Evolutionary conservation across 2,888 invertebrate genomes (phyloP).

Genomic region (Nephrocerus scutellatus): DNA sequence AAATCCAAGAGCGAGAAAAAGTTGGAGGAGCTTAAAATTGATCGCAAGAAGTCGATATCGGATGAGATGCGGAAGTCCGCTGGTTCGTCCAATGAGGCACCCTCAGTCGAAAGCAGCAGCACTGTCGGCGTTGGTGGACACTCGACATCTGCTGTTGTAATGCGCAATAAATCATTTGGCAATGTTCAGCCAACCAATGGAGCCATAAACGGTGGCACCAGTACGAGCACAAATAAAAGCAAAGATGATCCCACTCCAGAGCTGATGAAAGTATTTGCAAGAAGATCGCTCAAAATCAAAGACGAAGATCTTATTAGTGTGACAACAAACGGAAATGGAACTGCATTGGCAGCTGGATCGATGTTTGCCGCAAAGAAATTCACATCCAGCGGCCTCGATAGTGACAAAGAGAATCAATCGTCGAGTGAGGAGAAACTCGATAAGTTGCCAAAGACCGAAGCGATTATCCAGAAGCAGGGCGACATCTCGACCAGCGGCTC

Average conservation of each 20-base stretch:
- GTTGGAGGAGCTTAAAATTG: constrained; percentile 35
- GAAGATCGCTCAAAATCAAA: constrained; percentile 73
- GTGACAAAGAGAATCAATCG: constrained; percentile 66
- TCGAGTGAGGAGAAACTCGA: constrained; percentile 50
- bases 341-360: constrained; percentile 47
- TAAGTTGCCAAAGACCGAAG: constrained; percentile 39
- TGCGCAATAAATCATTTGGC: constrained; percentile 45
- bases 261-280: constrained; percentile 73
- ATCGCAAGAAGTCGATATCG: constrained; percentile 38
- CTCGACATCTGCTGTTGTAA: constrained; percentile 31
- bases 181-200: constrained; percentile 21
- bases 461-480: constrained; percentile 25
- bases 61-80: constrained; percentile 34
- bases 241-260: constrained; percentile 66
- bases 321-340: constrained; percentile 22
- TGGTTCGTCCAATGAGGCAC: too few relatives aligned
- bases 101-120: too few relatives aligned
- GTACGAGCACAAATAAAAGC: constrained; percentile 15
- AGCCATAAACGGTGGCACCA: constrained; percentile 14
- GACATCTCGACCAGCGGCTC: too few relatives aligned
- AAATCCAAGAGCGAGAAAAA: constrained; percentile 35
- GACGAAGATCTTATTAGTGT: constrained; percentile 57
- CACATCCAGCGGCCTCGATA: constrained; percentile 56
- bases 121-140: constrained; percentile 6
- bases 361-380: constrained; percentile 49